Conservation (phyloP, 2,888 invertebrate species). For the Clivina fossor region DNA sequence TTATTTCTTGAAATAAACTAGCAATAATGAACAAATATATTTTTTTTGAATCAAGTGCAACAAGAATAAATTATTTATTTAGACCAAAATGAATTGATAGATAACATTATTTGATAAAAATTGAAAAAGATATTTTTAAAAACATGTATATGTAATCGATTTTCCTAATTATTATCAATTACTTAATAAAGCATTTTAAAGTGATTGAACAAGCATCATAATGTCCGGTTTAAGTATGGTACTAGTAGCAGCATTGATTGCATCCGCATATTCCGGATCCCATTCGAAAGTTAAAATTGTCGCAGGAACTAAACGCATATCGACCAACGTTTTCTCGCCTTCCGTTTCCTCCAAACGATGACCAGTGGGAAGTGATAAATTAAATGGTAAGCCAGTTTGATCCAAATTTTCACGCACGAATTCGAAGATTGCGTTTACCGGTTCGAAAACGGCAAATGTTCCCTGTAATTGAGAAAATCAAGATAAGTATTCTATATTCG, state of each 20-base stretch:
- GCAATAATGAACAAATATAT: too few relatives aligned
- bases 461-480: conserved; percentile 62
- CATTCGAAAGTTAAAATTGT: conserved; percentile 76
- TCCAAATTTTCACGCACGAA: conserved; percentile 79
- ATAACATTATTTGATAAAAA: conserved; percentile 18
- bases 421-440: conserved; percentile 69
- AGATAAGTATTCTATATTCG: not conserved
- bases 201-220: conserved; percentile 66
- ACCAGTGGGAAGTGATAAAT: conserved; percentile 68
- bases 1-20: too few relatives aligned
- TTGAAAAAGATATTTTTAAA: conserved; percentile 3
- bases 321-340: conserved; percentile 71
- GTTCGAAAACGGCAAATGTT: conserved; percentile 85
- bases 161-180: not conserved
- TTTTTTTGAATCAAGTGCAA: conserved; percentile 20
- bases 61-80: conserved; percentile 30
- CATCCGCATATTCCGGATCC: conserved; percentile 59
- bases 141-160: conserved; percentile 17
- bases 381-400: conserved; percentile 68
- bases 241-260: conserved; percentile 58
- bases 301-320: conserved; percentile 81
- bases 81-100: conserved; percentile 12
- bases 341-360: conserved; percentile 67
- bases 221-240: conserved; percentile 78
- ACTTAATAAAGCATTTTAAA: conserved; percentile 46